Evolutionary conservation across 2,113 vertebrate species (phyloP).

Genomic region (Tylochromis polylepis): DNA sequence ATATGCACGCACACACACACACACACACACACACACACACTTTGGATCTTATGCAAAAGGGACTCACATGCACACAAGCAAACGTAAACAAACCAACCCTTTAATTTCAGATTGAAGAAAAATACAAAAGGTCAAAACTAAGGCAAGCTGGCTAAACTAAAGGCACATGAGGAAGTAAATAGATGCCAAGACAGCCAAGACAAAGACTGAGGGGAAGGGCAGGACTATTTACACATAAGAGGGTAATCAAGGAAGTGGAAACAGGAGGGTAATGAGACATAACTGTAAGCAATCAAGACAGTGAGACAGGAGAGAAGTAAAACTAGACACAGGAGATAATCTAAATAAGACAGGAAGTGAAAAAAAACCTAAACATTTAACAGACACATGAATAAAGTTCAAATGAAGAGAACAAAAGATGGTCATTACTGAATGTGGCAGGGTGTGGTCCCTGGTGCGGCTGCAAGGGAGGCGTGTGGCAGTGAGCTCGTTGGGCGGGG

Average conservation of each 20-base stretch:
- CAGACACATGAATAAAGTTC: not conserved
- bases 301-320: not conserved
- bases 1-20: not conserved
- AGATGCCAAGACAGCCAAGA: not conserved
- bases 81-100: not conserved
- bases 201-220: not conserved
- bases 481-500: too few relatives aligned
- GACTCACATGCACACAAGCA: not conserved
- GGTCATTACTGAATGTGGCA: not conserved
- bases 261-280: not conserved
- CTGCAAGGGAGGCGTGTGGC: too few relatives aligned
- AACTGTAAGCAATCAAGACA: not conserved
- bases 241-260: not conserved
- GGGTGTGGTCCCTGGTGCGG: too few relatives aligned
- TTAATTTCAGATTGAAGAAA: not conserved
- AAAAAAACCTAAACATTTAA: fast-evolving
- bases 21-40: not conserved
- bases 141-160: not conserved
- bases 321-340: not conserved
- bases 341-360: not conserved
- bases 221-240: not conserved
- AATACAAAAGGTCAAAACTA: not conserved
- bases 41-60: not conserved
- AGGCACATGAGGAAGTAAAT: not conserved
- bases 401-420: not conserved